A percentile compares a stretch with the other conserved stretches of the same genome.
Evolutionary conservation across 1,140 invertebrate species (phyloP).

Genomic region (Drosophila gunungcola): DNA sequence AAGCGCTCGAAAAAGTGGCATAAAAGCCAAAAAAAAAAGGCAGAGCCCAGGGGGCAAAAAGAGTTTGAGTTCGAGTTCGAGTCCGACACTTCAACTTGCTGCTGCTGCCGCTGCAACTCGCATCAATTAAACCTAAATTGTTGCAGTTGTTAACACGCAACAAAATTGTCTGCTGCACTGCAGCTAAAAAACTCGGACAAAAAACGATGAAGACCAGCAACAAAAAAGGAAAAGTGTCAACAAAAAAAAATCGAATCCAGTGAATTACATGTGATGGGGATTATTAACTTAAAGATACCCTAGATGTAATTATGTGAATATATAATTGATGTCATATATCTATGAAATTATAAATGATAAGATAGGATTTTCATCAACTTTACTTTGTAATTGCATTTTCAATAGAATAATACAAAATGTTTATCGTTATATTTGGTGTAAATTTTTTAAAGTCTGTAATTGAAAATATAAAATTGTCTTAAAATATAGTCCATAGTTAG

Average conservation of each 20-base stretch:
- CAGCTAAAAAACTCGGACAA: constrained; percentile 60
- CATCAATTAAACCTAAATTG: constrained; percentile 84
- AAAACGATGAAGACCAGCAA: constrained; percentile 29
- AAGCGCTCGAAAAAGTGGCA: constrained; percentile 66
- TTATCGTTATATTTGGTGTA: not conserved
- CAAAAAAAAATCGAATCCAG: constrained; percentile 41
- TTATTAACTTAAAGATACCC: constrained; percentile 11
- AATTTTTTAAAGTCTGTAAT: not conserved
- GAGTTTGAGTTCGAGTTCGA: constrained; percentile 19
- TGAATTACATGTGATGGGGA: constrained; percentile 1
- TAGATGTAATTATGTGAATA: not conserved
- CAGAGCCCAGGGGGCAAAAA: constrained; percentile 7
- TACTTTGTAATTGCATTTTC: no score
- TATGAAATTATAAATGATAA: no score
- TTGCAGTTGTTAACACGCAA: constrained; percentile 83
- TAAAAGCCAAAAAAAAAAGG: constrained; percentile 46
- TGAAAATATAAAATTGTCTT: not conserved
- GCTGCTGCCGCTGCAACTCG: constrained; percentile 63
- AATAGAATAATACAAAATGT: no score
- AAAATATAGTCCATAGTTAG: not conserved
- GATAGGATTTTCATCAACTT: no score
- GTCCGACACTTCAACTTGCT: constrained; percentile 67
- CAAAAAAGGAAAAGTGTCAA: constrained; percentile 44
- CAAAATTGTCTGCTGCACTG: constrained; percentile 81
- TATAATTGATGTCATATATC: no score